Percentiles rank a stretch among this genome's conserved stretches.
Conservation (phyloP, 1,140 invertebrate genomes). For the Bathynomus jamesi region DNA sequence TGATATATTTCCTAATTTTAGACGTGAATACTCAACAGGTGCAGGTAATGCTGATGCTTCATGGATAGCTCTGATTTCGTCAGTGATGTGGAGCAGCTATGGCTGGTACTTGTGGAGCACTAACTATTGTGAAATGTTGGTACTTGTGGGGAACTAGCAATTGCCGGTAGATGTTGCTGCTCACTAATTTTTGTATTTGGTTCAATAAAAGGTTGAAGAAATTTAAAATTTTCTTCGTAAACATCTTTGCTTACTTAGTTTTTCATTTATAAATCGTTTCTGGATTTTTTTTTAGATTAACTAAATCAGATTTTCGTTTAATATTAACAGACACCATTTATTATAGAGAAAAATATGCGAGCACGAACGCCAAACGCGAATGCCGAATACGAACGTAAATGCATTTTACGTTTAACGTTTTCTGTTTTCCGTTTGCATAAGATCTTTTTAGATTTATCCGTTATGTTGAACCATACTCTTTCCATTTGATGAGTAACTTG, state of each 20-base stretch:
- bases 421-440: neutral
- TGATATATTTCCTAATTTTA: neutral
- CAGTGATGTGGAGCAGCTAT: too few species aligned
- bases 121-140: too few species aligned
- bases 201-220: neutral
- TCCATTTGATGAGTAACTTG: neutral
- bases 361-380: neutral
- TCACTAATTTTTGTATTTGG: neutral
- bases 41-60: neutral
- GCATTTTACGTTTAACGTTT: neutral
- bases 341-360: neutral
- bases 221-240: neutral
- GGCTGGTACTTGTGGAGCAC: too few species aligned
- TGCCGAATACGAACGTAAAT: too few species aligned
- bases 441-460: too few species aligned
- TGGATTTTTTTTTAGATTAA: neutral
- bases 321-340: neutral
- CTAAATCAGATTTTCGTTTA: conserved; percentile 6
- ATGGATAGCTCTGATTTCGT: too few species aligned
- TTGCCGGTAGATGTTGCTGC: neutral
- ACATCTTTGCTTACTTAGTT: conserved; percentile 4
- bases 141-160: too few species aligned
- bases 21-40: too few species aligned
- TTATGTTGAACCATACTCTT: neutral
- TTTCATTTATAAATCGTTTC: neutral